Evolutionary conservation across 2,888 invertebrate species (phyloP).

Genomic region (Orthonevra nobilis): DNA sequence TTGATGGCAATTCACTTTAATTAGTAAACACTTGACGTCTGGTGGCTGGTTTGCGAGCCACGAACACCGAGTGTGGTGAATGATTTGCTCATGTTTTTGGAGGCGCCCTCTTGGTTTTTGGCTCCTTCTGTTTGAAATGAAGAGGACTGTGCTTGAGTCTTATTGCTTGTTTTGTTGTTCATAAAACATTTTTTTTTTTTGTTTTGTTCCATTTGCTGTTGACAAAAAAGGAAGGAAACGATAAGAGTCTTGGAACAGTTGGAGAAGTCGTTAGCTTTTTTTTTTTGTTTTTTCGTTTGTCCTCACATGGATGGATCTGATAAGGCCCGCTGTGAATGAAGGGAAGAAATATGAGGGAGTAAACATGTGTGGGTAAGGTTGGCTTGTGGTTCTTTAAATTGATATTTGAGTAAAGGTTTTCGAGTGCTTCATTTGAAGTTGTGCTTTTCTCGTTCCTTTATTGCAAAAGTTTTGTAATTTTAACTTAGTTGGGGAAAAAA

Average conservation of each 20-base stretch:
- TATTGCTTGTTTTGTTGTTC: conserved; percentile 14
- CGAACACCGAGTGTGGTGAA: conserved; percentile 5
- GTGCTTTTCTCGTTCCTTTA: conserved; percentile 19
- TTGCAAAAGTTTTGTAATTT: conserved; percentile 58
- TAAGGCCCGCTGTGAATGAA: too few relatives aligned
- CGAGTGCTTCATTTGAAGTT: conserved; percentile 33
- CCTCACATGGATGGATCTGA: too few relatives aligned
- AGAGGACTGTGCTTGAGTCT: conserved; percentile 12
- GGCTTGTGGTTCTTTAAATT: conserved; percentile 1
- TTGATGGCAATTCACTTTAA: conserved; percentile 65
- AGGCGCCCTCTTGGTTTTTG: conserved; percentile 26
- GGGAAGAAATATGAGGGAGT: conserved; percentile 14
- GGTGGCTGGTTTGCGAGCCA: conserved; percentile 32
- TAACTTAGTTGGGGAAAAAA: too few relatives aligned
- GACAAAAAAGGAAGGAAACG: conserved; percentile 23
- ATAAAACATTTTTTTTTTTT: not conserved
- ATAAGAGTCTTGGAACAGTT: not conserved
- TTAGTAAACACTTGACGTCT: conserved; percentile 68
- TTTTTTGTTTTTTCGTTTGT: not conserved
- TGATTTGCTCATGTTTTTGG: conserved; percentile 26
- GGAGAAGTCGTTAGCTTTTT: conserved; percentile 7
- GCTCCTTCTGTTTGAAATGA: conserved; percentile 16
- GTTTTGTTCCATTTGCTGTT: too few relatives aligned
- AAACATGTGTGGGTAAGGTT: conserved; percentile 5
- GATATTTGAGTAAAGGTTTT: conserved; percentile 17